These are phyloP conservation scores for Microcebus jonahi DNA, from an alignment of 2,113 vertebrate genomes.

Conservation along the genomic window DNA sequence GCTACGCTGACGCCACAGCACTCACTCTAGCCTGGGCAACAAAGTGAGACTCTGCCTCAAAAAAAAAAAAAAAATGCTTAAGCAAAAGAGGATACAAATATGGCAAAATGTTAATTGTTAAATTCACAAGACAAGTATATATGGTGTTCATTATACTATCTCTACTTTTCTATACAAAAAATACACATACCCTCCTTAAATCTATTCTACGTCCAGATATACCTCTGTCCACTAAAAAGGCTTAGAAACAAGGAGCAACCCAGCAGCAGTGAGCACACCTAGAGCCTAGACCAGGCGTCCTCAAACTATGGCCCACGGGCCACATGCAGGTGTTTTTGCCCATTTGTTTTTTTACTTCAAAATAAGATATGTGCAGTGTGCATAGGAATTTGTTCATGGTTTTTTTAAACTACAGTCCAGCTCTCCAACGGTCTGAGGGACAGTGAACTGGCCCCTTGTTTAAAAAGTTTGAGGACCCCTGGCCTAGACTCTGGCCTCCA, in stretches of 20 bases:
- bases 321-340: no score
- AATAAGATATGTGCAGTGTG: no score
- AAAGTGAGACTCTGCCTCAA: no score
- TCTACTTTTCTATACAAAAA: not conserved
- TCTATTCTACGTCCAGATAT: not conserved
- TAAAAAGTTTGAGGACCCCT: no score
- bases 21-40: no score
- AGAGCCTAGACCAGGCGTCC: not conserved
- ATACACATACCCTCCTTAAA: not conserved
- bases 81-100: not conserved
- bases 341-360: no score
- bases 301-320: no score
- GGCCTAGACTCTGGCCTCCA: not conserved
- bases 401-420: no score
- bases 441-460: no score
- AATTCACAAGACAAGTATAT: not conserved
- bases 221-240: not conserved
- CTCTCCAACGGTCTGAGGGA: no score
- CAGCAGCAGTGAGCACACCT: not conserved
- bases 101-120: not conserved
- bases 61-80: not conserved
- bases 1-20: no score
- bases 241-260: not conserved
- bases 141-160: not conserved
- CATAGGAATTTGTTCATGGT: no score